A percentile compares a stretch with the other conserved stretches of the same genome.
Conservation (phyloP, 2,888 invertebrate genomes). For the Taphrorychus bicolor region DNA sequence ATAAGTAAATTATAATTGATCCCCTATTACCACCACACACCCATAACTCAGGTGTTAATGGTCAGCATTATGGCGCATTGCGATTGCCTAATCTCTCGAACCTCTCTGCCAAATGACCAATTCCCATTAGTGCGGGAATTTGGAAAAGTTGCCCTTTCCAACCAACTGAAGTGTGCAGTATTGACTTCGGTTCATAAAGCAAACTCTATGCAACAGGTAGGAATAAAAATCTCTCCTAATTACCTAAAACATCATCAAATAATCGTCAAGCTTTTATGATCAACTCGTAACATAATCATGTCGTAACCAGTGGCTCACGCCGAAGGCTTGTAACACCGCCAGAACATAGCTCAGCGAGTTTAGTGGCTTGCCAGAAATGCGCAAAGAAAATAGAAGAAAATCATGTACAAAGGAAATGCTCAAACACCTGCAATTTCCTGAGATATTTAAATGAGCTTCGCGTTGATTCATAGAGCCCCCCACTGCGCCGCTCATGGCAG, state of each 20-base stretch:
- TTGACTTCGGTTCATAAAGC: too few species aligned
- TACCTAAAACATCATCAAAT: constrained; percentile 56
- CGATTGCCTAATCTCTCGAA: constrained; percentile 58
- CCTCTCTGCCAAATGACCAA: constrained; percentile 55
- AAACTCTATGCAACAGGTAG: constrained; percentile 50
- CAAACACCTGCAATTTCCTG: constrained; percentile 43
- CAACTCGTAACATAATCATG: constrained; percentile 57
- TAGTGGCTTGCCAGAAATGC: too few species aligned
- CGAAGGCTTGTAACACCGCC: not conserved
- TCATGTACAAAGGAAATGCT: constrained; percentile 13
- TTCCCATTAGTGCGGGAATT: constrained; percentile 43
- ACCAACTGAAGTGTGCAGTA: too few species aligned
- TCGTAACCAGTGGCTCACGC: constrained; percentile 43
- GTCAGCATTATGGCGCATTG: constrained; percentile 59
- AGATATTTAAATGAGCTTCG: constrained; percentile 51
- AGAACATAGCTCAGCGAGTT: not conserved
- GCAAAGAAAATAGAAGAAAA: too few species aligned
- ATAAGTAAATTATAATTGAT: not conserved
- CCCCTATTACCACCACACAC: constrained; percentile 57
- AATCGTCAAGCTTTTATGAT: constrained; percentile 56
- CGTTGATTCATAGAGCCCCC: constrained; percentile 32
- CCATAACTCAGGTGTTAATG: constrained; percentile 62
- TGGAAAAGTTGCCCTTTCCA: not conserved
- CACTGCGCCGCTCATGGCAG: constrained; percentile 53
- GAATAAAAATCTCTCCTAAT: constrained; percentile 56